Evolutionary conservation across 2,797 vertebrate species (phyloP).

Genomic region (Myotis vivesi): DNA sequence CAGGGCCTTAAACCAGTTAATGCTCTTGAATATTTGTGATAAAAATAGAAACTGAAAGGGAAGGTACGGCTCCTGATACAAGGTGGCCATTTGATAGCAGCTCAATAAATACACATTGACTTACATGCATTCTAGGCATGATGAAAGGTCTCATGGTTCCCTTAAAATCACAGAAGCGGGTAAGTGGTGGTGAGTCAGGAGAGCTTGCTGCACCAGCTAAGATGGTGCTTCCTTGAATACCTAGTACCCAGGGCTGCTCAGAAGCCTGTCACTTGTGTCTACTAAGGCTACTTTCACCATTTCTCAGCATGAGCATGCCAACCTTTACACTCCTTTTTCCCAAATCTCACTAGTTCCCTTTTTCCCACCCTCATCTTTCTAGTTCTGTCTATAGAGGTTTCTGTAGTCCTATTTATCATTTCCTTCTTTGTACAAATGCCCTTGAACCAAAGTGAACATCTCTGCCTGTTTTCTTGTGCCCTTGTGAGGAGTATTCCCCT

Average conservation of each 20-base stretch:
- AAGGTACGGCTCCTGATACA: neutral
- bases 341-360: neutral
- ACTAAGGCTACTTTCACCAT: neutral
- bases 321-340: neutral
- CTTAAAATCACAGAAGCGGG: neutral
- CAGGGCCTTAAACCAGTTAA: neutral
- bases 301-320: neutral
- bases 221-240: neutral
- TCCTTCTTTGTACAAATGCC: neutral
- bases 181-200: accelerated
- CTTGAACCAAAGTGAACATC: neutral
- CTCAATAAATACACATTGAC: neutral
- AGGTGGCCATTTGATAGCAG: neutral
- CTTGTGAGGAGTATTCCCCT: neutral
- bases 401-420: neutral
- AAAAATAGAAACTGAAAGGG: neutral
- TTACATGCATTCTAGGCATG: neutral
- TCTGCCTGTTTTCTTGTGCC: neutral
- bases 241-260: neutral
- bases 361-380: neutral
- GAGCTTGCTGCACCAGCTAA: neutral
- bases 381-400: neutral
- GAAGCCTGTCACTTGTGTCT: too few species aligned
- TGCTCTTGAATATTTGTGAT: neutral
- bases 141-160: neutral